A percentile compares a stretch with the other conserved stretches of the same genome.
Conservation (phyloP, 2,888 invertebrate species). For the Erpobdella octoculata region DNA sequence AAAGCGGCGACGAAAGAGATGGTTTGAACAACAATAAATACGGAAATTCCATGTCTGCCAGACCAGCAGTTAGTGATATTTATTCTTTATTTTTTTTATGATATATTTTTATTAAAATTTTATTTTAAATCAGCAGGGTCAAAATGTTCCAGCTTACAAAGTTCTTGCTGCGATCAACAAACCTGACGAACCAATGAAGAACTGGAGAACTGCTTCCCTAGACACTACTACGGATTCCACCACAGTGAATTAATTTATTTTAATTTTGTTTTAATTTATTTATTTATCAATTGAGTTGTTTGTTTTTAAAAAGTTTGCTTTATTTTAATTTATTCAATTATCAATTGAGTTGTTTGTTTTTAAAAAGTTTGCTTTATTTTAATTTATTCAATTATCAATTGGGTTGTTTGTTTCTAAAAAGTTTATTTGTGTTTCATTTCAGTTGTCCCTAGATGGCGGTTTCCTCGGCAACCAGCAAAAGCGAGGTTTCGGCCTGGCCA, state of each 20-base stretch:
- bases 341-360: not conserved
- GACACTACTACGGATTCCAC: conserved; percentile 7
- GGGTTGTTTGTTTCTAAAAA: no score
- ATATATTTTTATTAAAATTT: no score
- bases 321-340: not conserved
- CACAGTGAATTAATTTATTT: not conserved
- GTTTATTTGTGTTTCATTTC: no score
- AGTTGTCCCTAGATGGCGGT: conserved; percentile 14
- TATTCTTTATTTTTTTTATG: no score
- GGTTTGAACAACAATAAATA: conserved; percentile 1
- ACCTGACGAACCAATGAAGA: not conserved
- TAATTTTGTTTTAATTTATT: conserved; percentile 4
- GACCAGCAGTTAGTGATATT: not conserved
- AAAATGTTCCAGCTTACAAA: no score
- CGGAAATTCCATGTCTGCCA: not conserved
- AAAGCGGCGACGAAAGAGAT: not conserved
- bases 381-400: not conserved
- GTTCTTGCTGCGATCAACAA: no score
- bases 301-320: not conserved
- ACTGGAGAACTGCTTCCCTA: not conserved
- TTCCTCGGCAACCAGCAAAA: conserved; percentile 13
- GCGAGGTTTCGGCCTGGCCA: conserved; percentile 25
- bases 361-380: not conserved
- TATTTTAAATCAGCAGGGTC: no score
- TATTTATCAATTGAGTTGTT: not conserved